These are phyloP conservation scores for Ectemnius lituratus DNA, from an alignment of 2,888 invertebrate species.

Conservation along the genomic window DNA sequence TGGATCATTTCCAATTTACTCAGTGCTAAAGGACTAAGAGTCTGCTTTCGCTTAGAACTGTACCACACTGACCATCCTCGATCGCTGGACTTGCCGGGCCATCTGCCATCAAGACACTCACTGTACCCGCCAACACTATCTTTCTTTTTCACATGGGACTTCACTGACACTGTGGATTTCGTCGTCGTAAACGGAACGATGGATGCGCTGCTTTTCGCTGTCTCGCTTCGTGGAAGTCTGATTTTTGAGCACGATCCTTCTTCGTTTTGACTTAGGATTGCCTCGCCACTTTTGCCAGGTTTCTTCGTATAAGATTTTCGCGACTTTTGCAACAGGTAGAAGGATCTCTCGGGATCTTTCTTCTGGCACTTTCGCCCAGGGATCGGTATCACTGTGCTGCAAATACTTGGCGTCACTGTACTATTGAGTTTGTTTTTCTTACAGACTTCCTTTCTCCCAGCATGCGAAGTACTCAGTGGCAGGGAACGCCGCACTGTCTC, in stretches of 20 bases:
- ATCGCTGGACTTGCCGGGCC: conserved; percentile 56
- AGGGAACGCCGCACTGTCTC: conserved; percentile 68
- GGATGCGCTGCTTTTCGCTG: background rate
- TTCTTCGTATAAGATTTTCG: conserved; percentile 52
- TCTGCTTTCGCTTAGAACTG: conserved; percentile 67
- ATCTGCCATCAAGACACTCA: conserved; percentile 53
- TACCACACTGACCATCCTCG: conserved; percentile 72
- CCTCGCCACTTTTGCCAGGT: conserved; percentile 20
- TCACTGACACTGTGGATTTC: conserved; percentile 18
- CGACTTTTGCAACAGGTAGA: conserved; percentile 57
- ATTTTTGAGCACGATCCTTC: conserved; percentile 28
- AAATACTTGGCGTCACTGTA: conserved; percentile 31
- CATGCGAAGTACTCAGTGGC: conserved; percentile 22
- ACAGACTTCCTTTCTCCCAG: conserved; percentile 54
- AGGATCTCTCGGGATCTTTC: conserved; percentile 59
- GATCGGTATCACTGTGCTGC: conserved; percentile 49
- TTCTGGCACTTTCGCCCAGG: conserved; percentile 56
- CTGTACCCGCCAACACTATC: conserved; percentile 22
- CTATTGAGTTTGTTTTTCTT: conserved; percentile 39
- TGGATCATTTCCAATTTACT: conserved; percentile 68
- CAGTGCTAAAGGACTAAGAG: conserved; percentile 60
- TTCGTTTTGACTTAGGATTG: conserved; percentile 29
- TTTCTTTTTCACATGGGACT: conserved; percentile 49
- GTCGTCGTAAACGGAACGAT: background rate
- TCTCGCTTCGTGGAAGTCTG: conserved; percentile 12